Evolutionary conservation across 2,888 invertebrate species (phyloP), one percentile per base, ranked within the genome.

Genomic region (Liopterus haemorrhoidalis): DNA sequence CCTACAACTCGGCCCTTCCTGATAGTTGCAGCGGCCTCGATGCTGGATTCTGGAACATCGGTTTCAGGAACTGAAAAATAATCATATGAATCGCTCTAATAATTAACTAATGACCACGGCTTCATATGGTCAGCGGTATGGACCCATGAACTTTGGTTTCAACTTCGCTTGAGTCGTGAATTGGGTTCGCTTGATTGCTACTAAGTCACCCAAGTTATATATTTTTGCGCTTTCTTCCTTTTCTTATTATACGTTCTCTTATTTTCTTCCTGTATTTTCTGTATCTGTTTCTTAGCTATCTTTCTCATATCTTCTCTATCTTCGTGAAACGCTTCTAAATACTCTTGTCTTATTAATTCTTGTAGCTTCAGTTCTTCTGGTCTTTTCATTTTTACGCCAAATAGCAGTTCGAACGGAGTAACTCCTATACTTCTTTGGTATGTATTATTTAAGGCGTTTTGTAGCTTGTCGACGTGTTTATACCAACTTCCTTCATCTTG

Each of bases 121-220:
- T n/a, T n/a, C n/a, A n/a, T n/a, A n/a, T n/a, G n/a, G n/a, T n/a
- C n/a, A n/a, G n/a, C n/a, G n/a, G 28, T 56, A 55, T 4, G 54
- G 53, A 2, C 54, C 55, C 20, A 55, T 37, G 25, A 49, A 57
- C n/a, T 54, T 51, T 2, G 33, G 20, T 27, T 46, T 42, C 9
- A 54, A 36, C 31, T 55, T 56, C 5, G 52, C 32, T 2, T 52
- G 51, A 2, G 55, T 30, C 5, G 52, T 54, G 25, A 49, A 52
- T 11, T 55, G 51, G 2, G 51, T 54, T 27, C 53, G 8, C 21
- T 49, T 44, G 4, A 55, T 52, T 5, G 50, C 50, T 3, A 55
- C 48, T 1, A 52, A 9, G 20, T 54, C 51, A 5, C 49, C 49
- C n/a, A 30, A 27, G 15, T 44, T 22, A 20, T n/a, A n/a, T 54